phyloP scores from a whole-genome alignment of 2,888 invertebrate genomes.

The Seira ritae region DNA sequence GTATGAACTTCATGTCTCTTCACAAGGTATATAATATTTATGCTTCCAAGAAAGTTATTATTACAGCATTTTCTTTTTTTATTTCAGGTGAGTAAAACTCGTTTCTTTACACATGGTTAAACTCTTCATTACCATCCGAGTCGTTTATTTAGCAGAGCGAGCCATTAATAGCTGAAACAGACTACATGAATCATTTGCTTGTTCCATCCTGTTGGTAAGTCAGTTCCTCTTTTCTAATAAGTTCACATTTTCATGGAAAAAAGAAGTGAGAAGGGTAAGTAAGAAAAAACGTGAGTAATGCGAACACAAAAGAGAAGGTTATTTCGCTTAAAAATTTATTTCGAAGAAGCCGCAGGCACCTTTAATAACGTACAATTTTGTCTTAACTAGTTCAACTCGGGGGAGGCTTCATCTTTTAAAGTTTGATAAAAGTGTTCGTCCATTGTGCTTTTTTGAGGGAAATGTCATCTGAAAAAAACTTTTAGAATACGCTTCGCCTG shows the following conservation, averaged over 20 bases:
- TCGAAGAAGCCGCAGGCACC: constrained; percentile 22
- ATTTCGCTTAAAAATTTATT: not conserved
- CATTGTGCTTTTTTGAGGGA: too few species aligned
- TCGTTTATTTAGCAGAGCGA: constrained; percentile 28
- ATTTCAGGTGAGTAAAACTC: constrained; percentile 26
- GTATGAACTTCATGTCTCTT: not conserved
- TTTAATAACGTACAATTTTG: constrained; percentile 24
- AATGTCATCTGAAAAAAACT: too few species aligned
- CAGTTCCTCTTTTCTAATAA: constrained; percentile 3
- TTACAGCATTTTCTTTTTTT: too few species aligned
- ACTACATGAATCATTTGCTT: constrained; percentile 31
- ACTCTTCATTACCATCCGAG: constrained; percentile 26
- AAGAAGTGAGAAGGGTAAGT: not conserved
- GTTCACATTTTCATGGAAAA: not conserved
- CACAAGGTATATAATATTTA: not conserved
- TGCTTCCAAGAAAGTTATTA: constrained; percentile 19
- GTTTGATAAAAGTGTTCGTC: too few species aligned
- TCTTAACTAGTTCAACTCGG: constrained; percentile 26
- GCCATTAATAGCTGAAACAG: constrained; percentile 10
- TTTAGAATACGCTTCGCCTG: too few species aligned
- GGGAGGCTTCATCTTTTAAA: not conserved
- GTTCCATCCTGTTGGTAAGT: constrained; percentile 12
- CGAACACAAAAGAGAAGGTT: not conserved
- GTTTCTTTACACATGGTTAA: constrained; percentile 57
- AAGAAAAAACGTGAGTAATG: not conserved